phyloP scores from a whole-genome alignment of 2,888 invertebrate species.

The Erannis defoliaria region DNA sequence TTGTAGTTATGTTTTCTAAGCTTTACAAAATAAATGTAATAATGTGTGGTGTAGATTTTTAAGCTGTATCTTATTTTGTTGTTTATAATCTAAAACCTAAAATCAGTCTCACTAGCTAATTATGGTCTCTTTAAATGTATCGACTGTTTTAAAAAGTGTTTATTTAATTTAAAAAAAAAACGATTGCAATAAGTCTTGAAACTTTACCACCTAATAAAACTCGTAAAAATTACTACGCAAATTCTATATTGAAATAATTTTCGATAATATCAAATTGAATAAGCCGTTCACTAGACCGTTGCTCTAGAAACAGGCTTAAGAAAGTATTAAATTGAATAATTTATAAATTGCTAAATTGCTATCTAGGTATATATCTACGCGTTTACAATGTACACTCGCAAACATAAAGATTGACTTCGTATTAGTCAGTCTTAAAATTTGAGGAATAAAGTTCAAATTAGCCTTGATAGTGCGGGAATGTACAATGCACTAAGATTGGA shows the following conservation, averaged over 20 bases:
- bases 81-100: too few species aligned
- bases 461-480: constrained; percentile 12
- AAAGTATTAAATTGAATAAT: constrained; percentile 39
- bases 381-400: constrained; percentile 23
- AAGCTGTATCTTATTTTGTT: too few species aligned
- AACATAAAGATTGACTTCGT: background rate
- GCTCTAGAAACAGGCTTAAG: constrained; percentile 17
- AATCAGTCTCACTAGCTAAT: too few species aligned
- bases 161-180: too few species aligned
- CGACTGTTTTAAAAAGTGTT: too few species aligned
- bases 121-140: too few species aligned
- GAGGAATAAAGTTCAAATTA: constrained; percentile 30
- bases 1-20: too few species aligned
- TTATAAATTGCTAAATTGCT: constrained; percentile 45
- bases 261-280: constrained; percentile 28
- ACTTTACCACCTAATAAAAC: too few species aligned
- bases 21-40: too few species aligned
- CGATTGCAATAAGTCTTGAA: too few species aligned
- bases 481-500: constrained; percentile 46
- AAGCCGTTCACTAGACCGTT: constrained; percentile 16
- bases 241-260: constrained; percentile 3
- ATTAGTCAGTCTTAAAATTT: constrained; percentile 17
- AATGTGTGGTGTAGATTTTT: too few species aligned
- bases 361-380: constrained; percentile 37
- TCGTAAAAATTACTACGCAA: background rate